phyloP scores from a whole-genome alignment of 2,888 invertebrate species.

The Drosophila emarginata region DNA sequence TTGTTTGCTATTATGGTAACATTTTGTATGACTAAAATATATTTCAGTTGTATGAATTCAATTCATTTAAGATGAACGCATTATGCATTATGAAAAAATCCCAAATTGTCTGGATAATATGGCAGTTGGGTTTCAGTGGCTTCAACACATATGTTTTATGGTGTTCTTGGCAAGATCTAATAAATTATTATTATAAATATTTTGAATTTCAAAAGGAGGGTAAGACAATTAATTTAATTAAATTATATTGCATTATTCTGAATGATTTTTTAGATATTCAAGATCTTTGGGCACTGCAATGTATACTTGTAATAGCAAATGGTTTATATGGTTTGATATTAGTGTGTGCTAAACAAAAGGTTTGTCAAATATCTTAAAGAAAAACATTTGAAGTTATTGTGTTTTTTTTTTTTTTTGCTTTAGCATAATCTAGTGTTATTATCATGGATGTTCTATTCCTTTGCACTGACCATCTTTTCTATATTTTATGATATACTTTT shows the following conservation, averaged over 20 bases:
- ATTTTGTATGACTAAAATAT: no score
- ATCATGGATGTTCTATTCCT: constrained; percentile 14
- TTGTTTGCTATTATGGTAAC: no score
- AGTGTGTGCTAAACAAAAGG: constrained; percentile 36
- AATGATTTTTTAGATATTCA: background rate
- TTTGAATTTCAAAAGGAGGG: background rate
- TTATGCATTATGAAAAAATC: background rate
- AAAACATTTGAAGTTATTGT: background rate
- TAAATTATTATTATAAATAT: background rate
- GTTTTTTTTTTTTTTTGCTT: background rate
- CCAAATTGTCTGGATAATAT: background rate
- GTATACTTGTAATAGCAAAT: constrained; percentile 22
- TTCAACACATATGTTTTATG: background rate
- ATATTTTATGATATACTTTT: constrained; percentile 21
- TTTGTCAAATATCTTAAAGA: background rate
- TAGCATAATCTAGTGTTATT: constrained; percentile 14
- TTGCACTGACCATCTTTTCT: constrained; percentile 5
- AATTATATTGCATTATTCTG: background rate
- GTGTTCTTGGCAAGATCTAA: background rate
- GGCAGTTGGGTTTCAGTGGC: background rate
- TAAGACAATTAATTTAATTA: background rate
- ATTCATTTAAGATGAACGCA: background rate
- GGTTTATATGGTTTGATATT: constrained; percentile 21
- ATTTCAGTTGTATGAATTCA: background rate
- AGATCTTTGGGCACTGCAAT: constrained; percentile 1